These are phyloP conservation scores for Sternotherus odoratus DNA, from an alignment of 2,797 vertebrate genomes.

Conservation along the genomic window DNA sequence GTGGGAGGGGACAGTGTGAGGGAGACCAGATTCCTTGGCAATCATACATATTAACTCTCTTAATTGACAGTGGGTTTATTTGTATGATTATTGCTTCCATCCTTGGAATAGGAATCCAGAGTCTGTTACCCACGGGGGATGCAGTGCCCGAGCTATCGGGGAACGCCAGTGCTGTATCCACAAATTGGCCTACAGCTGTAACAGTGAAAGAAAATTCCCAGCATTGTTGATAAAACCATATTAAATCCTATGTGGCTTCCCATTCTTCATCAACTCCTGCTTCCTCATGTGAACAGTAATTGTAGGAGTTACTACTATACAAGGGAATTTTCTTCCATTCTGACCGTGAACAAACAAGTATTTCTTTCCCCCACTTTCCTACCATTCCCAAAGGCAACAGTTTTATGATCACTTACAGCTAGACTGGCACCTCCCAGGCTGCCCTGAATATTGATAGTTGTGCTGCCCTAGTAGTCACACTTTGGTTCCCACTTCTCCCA, in stretches of 20 bases:
- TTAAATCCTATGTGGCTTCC: accelerated
- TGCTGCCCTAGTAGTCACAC: not conserved
- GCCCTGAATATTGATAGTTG: not conserved
- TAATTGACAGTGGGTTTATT: accelerated
- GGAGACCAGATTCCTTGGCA: not conserved
- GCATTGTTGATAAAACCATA: not conserved
- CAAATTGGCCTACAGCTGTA: accelerated
- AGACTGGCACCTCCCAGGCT: not conserved
- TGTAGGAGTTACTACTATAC: not conserved
- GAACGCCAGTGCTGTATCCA: not conserved
- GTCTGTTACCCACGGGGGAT: not conserved
- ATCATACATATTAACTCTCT: not conserved
- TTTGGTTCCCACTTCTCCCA: not conserved
- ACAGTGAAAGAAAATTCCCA: not conserved
- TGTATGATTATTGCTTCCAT: accelerated
- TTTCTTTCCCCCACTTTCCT: not conserved
- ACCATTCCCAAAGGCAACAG: not conserved
- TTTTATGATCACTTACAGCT: not conserved
- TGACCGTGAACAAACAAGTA: not conserved
- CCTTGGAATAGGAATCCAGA: not conserved
- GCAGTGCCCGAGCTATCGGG: not conserved
- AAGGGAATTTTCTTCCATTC: not conserved
- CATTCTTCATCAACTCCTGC: not conserved
- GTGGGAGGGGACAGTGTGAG: not conserved
- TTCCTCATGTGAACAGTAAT: accelerated